Percentiles rank a stretch among this genome's conserved stretches.
Conservation (phyloP, 1,140 invertebrate species). For the Drosophila truncata region DNA sequence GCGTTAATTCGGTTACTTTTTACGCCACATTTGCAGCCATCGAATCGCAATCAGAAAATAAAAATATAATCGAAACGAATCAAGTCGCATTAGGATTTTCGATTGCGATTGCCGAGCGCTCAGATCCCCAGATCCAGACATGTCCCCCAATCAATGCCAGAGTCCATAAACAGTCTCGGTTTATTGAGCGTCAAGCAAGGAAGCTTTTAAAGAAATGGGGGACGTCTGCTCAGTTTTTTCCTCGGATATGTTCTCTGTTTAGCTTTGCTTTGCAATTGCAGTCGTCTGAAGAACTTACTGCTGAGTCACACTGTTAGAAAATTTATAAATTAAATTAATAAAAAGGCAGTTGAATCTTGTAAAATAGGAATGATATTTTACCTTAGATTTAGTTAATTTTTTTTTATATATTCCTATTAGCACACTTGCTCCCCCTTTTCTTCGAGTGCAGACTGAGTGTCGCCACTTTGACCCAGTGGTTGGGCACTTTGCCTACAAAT, state of each 20-base stretch:
- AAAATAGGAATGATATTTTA: no score
- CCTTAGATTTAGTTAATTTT: no score
- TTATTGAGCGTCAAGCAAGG: conserved; percentile 51
- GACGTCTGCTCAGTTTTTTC: conserved; percentile 25
- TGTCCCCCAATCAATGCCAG: conserved; percentile 56
- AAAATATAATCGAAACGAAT: conserved; percentile 63
- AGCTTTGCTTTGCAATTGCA: conserved; percentile 47
- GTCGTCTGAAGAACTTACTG: conserved; percentile 4
- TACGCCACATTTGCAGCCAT: conserved; percentile 59
- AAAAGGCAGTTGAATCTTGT: no score
- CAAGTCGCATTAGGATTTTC: conserved; percentile 45
- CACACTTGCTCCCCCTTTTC: not conserved
- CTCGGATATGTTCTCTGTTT: conserved; percentile 17
- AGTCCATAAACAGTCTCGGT: conserved; percentile 61
- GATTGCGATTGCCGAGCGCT: conserved; percentile 33
- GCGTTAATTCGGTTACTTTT: conserved; percentile 57
- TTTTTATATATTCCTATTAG: no score
- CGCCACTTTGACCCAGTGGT: conserved; percentile 58
- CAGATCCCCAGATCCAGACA: conserved; percentile 25
- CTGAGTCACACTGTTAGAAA: conserved; percentile 16
- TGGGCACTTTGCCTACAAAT: conserved; percentile 64
- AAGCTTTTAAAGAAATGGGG: conserved; percentile 57
- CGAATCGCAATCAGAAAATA: conserved; percentile 50
- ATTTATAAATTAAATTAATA: not conserved
- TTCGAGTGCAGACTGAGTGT: conserved; percentile 25